A percentile compares a stretch with the other conserved stretches of the same genome.
These are phyloP conservation scores for Bugulina stolonifera DNA, from an alignment of 2,888 invertebrate species.

Conservation along the genomic window DNA sequence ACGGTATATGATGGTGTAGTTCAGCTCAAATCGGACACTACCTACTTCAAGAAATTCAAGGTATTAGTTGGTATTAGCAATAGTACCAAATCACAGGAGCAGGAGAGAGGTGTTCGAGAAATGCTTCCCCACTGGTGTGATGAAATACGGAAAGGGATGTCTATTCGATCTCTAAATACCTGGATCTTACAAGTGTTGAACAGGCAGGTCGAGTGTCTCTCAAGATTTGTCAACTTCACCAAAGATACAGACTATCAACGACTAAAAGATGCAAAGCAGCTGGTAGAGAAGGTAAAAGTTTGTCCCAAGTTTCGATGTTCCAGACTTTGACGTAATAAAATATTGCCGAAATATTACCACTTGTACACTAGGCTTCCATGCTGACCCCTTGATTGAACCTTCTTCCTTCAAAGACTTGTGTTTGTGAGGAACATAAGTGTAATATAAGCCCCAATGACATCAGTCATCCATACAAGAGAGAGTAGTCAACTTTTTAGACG, in stretches of 20 bases:
- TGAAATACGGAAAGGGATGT: not conserved
- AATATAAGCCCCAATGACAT: too few species aligned
- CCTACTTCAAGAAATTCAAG: not conserved
- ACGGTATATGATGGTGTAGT: constrained; percentile 9
- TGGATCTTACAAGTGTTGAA: not conserved
- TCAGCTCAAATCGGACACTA: not conserved
- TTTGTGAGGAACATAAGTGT: too few species aligned
- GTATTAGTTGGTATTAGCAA: not conserved
- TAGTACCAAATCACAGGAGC: not conserved
- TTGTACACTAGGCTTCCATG: too few species aligned
- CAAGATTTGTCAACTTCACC: not conserved
- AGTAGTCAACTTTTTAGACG: too few species aligned
- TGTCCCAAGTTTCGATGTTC: too few species aligned
- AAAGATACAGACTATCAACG: not conserved
- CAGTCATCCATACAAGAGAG: too few species aligned
- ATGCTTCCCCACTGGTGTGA: constrained; percentile 11
- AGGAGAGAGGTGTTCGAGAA: not conserved
- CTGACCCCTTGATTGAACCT: too few species aligned
- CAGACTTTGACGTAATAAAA: too few species aligned
- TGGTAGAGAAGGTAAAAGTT: not conserved
- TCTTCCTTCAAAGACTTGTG: too few species aligned
- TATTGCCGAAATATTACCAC: too few species aligned
- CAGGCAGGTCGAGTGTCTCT: not conserved
- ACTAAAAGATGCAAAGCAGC: not conserved
- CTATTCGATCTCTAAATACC: not conserved